A percentile compares a stretch with the other conserved stretches of the same genome.
Evolutionary conservation across 2,797 vertebrate genomes (phyloP).

Genomic region (Danio aesculapii): DNA sequence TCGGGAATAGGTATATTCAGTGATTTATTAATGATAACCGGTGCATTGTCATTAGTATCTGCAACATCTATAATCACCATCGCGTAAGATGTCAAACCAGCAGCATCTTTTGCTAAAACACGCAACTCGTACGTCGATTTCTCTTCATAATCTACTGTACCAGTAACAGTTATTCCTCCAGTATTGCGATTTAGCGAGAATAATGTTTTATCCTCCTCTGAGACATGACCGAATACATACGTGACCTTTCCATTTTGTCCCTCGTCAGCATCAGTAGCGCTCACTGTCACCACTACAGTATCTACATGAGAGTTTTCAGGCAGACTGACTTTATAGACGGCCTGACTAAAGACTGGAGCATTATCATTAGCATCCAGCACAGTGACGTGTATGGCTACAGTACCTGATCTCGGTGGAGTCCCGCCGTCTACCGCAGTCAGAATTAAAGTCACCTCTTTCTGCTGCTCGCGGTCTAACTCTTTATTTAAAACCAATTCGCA

Average conservation of each 20-base stretch:
- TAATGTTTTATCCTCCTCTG: conserved; percentile 53
- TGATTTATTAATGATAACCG: conserved; percentile 1
- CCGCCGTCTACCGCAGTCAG: not conserved
- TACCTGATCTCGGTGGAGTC: not conserved
- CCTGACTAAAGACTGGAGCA: too few species aligned
- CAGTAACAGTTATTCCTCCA: conserved; percentile 52
- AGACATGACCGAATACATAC: conserved; percentile 70
- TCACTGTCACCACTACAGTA: too few species aligned
- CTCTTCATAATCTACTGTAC: conserved; percentile 69
- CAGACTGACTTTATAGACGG: too few species aligned
- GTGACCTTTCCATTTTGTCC: conserved; percentile 68
- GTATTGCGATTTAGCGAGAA: conserved; percentile 63
- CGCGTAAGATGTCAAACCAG: conserved; percentile 52
- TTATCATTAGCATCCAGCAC: too few species aligned
- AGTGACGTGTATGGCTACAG: not conserved
- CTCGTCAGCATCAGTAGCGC: too few species aligned
- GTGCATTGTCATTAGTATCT: not conserved
- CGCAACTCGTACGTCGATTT: conserved; percentile 69
- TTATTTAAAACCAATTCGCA: too few species aligned
- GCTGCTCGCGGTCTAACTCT: too few species aligned
- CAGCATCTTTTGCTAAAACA: conserved; percentile 70
- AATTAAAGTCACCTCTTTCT: too few species aligned
- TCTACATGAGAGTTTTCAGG: too few species aligned
- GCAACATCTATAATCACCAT: not conserved
- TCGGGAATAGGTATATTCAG: not conserved